Evolutionary conservation across 2,888 invertebrate genomes (phyloP), one percentile per base, ranked within the genome.

Genomic region (Brachylomia viminalis): DNA sequence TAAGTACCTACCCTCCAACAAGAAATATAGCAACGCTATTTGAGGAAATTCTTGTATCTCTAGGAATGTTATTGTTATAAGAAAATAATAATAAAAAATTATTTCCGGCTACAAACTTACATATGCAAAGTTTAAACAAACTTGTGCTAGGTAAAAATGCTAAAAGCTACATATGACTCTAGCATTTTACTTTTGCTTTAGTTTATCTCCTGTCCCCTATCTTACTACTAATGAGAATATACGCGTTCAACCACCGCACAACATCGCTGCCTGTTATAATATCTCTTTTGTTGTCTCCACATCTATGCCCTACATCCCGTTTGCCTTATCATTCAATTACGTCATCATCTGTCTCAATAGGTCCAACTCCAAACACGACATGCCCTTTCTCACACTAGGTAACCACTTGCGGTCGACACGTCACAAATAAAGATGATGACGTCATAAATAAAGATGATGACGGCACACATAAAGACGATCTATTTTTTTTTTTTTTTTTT

Each of bases 381-480:
- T 47, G 52, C 61, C 61, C 52, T 77, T 54, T 54, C 49, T 27
- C 59, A 67, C 59, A 61, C 20, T 58, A n/a, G n/a, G n/a, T n/a
- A 15, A 11, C 23, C n/a, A 38, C 15, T 23, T 42, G 58, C 20
- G 30, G 58, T 30, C 13, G n/a, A 20, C 27, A 52, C 66, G 42
- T 27, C 17, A 38, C 7, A 23, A 10, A 30, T 62, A 13, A 52
- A 67, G 33, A 30, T 20, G 20, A 45, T 45, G 23, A 52, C 66
- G 42, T 27, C 17, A 38, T 7, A 23, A 10, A 30, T 62, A 13
- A 52, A 67, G 33, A 30, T 20, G 20, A 45, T 45, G 27, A 62
- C 65, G 42, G n/a, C n/a, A 38, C 33, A 0, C 15, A 62, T 67
- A n/a, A 45, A 77, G 49, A 61, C 56, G 20, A 58, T 56, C 27